Evolutionary conservation across 2,888 invertebrate genomes (phyloP).

Genomic region (Leptinotarsa rubiginosa): DNA sequence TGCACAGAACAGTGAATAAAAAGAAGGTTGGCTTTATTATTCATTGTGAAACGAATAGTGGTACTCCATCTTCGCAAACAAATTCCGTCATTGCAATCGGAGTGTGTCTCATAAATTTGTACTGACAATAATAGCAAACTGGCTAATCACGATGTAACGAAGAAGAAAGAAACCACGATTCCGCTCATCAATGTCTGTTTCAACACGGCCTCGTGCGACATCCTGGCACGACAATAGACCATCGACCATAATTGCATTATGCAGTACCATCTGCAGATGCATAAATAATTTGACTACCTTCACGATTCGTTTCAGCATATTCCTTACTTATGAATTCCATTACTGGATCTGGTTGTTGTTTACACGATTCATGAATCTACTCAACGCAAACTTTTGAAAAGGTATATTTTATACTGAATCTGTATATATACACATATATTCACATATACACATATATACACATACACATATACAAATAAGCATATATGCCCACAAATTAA

Average conservation of each 20-base stretch:
- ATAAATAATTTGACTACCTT: slow-evolving; percentile 32
- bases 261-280: slow-evolving; percentile 35
- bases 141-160: neutral
- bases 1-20: too few species aligned
- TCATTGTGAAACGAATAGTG: neutral
- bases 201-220: slow-evolving; percentile 37
- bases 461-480: too few species aligned
- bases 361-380: too few species aligned
- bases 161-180: slow-evolving; percentile 3
- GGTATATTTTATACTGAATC: too few species aligned
- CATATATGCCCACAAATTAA: too few species aligned
- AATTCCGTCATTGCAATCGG: neutral
- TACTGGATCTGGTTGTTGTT: too few species aligned
- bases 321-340: neutral
- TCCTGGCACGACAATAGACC: slow-evolving; percentile 45
- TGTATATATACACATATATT: too few species aligned
- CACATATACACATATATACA: too few species aligned
- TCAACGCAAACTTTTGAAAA: too few species aligned
- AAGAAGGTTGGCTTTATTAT: too few species aligned
- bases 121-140: slow-evolving; percentile 7
- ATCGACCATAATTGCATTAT: slow-evolving; percentile 49
- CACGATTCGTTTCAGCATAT: slow-evolving; percentile 24
- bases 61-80: neutral
- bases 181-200: slow-evolving; percentile 9
- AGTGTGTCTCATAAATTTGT: slow-evolving; percentile 20